These are phyloP conservation scores for Dynastes hyllus DNA, from an alignment of 2,888 invertebrate species.

Conservation along the genomic window DNA sequence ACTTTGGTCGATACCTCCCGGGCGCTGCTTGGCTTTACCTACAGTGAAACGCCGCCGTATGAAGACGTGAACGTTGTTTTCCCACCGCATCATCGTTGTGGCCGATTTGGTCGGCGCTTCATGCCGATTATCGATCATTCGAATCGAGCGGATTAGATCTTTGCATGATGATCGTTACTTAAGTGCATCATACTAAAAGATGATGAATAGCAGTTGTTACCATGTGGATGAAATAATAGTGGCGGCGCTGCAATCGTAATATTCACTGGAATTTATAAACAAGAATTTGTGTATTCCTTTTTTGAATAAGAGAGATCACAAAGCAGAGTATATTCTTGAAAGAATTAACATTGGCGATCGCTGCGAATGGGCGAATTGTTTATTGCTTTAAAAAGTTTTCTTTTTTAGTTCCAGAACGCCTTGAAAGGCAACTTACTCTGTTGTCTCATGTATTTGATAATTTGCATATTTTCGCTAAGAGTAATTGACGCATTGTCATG, in stretches of 20 bases:
- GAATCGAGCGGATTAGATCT: constrained; percentile 54
- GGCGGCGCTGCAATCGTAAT: not conserved
- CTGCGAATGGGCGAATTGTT: no score
- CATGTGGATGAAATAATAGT: not conserved
- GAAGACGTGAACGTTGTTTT: constrained; percentile 21
- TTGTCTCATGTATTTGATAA: no score
- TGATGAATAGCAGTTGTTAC: not conserved
- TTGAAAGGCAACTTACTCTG: no score
- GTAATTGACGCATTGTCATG: no score
- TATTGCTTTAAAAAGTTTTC: no score
- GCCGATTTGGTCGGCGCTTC: constrained; percentile 50
- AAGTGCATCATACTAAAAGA: constrained; percentile 50
- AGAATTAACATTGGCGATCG: no score
- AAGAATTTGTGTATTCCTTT: not conserved
- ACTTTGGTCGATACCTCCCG: not conserved
- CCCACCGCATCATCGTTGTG: constrained; percentile 2
- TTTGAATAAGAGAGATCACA: no score
- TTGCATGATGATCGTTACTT: constrained; percentile 59
- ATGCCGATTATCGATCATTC: constrained; percentile 58
- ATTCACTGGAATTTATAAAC: not conserved
- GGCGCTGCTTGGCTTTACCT: not conserved
- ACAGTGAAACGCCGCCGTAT: not conserved
- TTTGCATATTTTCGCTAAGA: no score
- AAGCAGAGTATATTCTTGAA: no score
- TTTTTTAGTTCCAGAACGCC: no score